These are phyloP conservation scores for Rhipidura dahli DNA, from an alignment of 2,113 vertebrate species.

Conservation along the genomic window DNA sequence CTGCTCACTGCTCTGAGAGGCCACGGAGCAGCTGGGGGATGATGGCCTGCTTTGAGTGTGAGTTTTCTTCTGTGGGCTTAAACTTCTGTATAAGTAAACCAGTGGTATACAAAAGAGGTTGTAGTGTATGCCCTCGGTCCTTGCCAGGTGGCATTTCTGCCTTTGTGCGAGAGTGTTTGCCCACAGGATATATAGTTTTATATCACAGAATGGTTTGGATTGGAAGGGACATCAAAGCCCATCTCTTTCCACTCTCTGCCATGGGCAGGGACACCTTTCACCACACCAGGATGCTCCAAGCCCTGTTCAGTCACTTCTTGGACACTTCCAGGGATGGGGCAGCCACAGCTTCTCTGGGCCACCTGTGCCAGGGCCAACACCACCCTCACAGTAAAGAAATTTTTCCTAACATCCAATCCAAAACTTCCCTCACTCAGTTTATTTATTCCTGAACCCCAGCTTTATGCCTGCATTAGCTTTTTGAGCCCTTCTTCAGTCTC, in stretches of 20 bases:
- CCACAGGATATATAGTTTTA: accelerated
- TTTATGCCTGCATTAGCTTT: background rate
- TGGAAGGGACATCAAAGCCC: background rate
- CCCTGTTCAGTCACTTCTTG: accelerated
- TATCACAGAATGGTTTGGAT: background rate
- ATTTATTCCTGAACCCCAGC: background rate
- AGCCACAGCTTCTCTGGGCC: background rate
- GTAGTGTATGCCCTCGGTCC: background rate
- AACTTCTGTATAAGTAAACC: background rate
- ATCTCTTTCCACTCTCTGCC: background rate
- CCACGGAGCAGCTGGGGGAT: background rate
- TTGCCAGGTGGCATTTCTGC: background rate
- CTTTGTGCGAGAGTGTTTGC: background rate
- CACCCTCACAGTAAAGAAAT: background rate
- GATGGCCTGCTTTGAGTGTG: too few relatives aligned
- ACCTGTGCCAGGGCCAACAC: background rate
- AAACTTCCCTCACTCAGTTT: background rate
- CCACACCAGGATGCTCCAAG: background rate
- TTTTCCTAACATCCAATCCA: background rate
- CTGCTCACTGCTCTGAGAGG: background rate
- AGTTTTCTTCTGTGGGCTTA: background rate
- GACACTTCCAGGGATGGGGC: background rate
- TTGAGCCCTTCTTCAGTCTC: background rate
- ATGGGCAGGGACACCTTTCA: background rate
- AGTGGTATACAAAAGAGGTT: accelerated